phyloP scores from a whole-genome alignment of 1,140 invertebrate genomes.

The Anastrepha ludens region DNA sequence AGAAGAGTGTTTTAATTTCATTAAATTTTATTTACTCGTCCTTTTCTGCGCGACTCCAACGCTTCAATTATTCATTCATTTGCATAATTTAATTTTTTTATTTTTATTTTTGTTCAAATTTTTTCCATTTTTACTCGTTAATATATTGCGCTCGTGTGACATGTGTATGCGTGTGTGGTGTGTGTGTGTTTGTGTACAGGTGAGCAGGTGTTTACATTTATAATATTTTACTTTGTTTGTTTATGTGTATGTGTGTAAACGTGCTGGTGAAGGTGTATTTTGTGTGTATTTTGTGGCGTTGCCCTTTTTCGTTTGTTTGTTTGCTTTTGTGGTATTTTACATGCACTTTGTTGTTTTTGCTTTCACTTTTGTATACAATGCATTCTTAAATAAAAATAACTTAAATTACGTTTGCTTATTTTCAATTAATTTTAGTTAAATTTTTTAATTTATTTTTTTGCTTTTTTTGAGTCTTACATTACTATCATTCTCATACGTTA shows the following conservation, averaged over 20 bases:
- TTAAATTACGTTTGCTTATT: neutral
- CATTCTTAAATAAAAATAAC: slow-evolving; percentile 38
- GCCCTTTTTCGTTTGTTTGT: neutral
- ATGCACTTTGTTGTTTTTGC: neutral
- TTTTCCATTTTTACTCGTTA: neutral
- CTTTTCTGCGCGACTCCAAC: neutral
- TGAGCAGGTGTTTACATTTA: neutral
- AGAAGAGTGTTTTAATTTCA: slow-evolving; percentile 43
- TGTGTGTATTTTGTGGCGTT: neutral
- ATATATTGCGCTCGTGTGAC: slow-evolving; percentile 8
- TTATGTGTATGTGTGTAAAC: too few species aligned
- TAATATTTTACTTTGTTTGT: neutral
- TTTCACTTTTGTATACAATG: neutral
- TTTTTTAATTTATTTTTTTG: too few species aligned
- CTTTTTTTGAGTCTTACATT: slow-evolving; percentile 8
- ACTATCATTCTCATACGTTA: slow-evolving; percentile 37
- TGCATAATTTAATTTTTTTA: slow-evolving; percentile 19
- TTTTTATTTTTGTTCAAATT: neutral
- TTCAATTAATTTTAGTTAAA: neutral
- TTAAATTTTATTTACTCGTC: slow-evolving; percentile 49
- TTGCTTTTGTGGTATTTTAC: neutral
- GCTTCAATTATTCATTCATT: slow-evolving; percentile 9
- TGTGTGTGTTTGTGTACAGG: neutral
- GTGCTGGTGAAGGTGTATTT: neutral
- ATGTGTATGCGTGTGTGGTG: neutral